These are phyloP conservation scores for Liasis olivaceus DNA, from an alignment of 2,797 vertebrate genomes.

Conservation along the genomic window DNA sequence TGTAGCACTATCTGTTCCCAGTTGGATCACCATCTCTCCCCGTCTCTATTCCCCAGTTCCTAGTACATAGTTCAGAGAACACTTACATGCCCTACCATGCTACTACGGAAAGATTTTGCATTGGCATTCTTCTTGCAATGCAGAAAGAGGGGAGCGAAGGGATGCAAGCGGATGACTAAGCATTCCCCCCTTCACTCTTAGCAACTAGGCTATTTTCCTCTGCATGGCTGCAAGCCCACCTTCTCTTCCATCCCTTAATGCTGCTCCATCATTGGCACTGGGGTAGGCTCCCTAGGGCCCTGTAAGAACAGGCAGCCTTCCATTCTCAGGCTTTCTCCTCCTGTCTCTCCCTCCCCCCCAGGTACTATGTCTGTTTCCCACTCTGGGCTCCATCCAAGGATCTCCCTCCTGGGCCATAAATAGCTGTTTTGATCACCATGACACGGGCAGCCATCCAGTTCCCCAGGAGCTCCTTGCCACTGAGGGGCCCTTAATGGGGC, in stretches of 20 bases:
- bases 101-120: background rate
- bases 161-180: background rate
- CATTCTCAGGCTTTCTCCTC: background rate
- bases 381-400: conserved; percentile 24
- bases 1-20: background rate
- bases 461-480: conserved; percentile 21
- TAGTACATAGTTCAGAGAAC: background rate
- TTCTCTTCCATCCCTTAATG: background rate
- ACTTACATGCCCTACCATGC: background rate
- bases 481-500: conserved; percentile 15
- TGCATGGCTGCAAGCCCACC: background rate
- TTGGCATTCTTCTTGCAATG: background rate
- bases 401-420: conserved; percentile 39
- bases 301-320: background rate
- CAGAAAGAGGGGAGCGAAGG: background rate
- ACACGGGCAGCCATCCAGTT: conserved; percentile 24
- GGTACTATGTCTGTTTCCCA: conserved; percentile 25
- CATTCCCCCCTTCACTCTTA: background rate
- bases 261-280: background rate
- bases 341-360: background rate
- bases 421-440: conserved; percentile 19
- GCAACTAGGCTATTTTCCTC: background rate
- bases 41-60: background rate
- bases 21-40: background rate
- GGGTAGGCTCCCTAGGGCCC: background rate